These are phyloP conservation scores for Rhimphoctona megacephalus DNA, from an alignment of 2,888 invertebrate genomes.

Conservation along the genomic window DNA sequence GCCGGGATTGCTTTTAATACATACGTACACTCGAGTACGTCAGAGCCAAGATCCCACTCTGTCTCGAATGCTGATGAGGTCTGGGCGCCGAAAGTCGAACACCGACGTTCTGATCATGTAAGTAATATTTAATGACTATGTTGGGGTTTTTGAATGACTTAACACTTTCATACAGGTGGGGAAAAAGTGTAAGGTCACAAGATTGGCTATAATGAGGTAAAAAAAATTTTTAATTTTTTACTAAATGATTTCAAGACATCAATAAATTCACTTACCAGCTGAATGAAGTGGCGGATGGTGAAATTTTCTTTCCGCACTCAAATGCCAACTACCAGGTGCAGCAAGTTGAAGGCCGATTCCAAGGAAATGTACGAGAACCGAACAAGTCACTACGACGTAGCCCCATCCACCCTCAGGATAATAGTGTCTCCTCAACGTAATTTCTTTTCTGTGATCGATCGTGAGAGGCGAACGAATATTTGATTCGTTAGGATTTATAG, in stretches of 20 bases:
- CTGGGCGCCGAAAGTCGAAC: slow-evolving; percentile 47
- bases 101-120: slow-evolving; percentile 24
- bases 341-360: slow-evolving; percentile 91
- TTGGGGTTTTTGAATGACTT: slow-evolving; percentile 38
- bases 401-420: slow-evolving; percentile 96
- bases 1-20: background rate
- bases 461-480: slow-evolving; percentile 50
- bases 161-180: background rate
- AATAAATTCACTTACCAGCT: slow-evolving; percentile 86
- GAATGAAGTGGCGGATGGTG: slow-evolving; percentile 88
- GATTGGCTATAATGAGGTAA: background rate
- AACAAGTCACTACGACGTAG: slow-evolving; percentile 91
- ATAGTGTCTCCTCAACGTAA: slow-evolving; percentile 89
- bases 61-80: slow-evolving; percentile 61
- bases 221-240: background rate
- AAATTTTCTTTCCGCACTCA: slow-evolving; percentile 88
- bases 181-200: background rate
- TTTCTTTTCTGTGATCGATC: slow-evolving; percentile 76
- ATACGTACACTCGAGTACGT: background rate
- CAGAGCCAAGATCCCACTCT: slow-evolving; percentile 16
- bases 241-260: background rate
- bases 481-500: slow-evolving; percentile 53
- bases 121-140: slow-evolving; percentile 24
- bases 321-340: slow-evolving; percentile 81
- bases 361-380: slow-evolving; percentile 90